Base-by-base conservation (phyloP, 1,140 invertebrate genomes). In the Leptinotarsa defecta region DNA sequence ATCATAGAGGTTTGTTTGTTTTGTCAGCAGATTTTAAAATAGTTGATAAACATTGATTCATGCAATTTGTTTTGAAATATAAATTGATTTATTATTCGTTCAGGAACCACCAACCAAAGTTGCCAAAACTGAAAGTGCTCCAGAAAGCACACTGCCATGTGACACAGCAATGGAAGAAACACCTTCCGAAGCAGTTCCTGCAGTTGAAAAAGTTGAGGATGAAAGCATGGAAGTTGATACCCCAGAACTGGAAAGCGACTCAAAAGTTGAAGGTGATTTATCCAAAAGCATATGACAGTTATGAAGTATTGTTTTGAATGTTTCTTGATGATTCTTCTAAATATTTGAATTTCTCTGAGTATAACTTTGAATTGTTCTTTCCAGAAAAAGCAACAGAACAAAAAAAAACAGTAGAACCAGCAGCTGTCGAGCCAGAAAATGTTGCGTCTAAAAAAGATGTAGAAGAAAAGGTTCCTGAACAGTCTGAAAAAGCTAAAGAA, bases 81-180 rank as follows among this genome's bases (percentile, higher is more conserved):
- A n/a, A 57, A 17, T 57, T 15, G 4, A 19, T 57, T 19, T 57
- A 15, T 19, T 57, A 57, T 57, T 57, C 6, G 24, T 27, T 22
- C 48, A 79, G 73, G 73, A 63, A 27, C 75, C 75, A 61, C 75
- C 76, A 65, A 19, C 78, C 65, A 79, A 79, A 72, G 64, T 77
- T n/a, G 67, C 76, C 64, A 78, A 77, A 75, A 76, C 76, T 34
- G 76, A 79, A 19, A 43, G 15, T 34, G 48, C 22, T 15, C 15
- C 17, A 48, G 20, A 70, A 3, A 24, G 48, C 8, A 48, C 17
- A 49, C n/a, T 19, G 0, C 3, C 65, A 15, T 22, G 3, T 27
- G 27, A 6, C 8, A 43, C 11, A 68, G 19, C 65, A 13, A 43
- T 27, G 15, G 68, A 70, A 52, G 68, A 70, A 70, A n/a, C 34